Evolutionary conservation across 2,888 invertebrate genomes (phyloP).

Genomic region (Myopa tessellatipennis): DNA sequence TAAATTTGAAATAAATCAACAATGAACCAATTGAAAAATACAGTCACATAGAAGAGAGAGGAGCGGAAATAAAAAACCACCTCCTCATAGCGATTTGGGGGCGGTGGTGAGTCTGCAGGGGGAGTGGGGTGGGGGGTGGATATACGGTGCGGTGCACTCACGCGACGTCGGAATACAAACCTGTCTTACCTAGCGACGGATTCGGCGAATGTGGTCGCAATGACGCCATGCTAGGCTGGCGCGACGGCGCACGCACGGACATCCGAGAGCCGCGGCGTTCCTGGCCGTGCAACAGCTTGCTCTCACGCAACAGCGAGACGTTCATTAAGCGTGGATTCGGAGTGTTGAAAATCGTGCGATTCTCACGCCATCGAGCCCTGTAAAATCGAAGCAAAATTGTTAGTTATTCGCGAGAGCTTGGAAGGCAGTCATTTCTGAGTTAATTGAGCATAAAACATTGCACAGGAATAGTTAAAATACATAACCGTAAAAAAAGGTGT

Average conservation of each 20-base stretch:
- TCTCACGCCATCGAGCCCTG: conserved; percentile 92
- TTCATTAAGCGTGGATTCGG: conserved; percentile 95
- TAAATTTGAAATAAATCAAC: too few relatives aligned
- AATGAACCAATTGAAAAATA: too few relatives aligned
- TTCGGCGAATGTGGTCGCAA: conserved; percentile 80
- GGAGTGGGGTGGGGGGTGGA: not conserved
- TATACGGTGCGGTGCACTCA: conserved; percentile 21
- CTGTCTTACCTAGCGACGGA: conserved; percentile 69
- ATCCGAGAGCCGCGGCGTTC: conserved; percentile 84
- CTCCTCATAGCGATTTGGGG: too few relatives aligned
- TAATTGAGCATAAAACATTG: not conserved
- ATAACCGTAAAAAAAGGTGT: not conserved
- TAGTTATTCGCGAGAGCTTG: not conserved
- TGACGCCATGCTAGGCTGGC: conserved; percentile 88
- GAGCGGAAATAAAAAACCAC: too few relatives aligned
- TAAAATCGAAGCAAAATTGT: conserved; percentile 55
- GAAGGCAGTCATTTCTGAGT: not conserved
- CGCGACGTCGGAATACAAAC: conserved; percentile 63
- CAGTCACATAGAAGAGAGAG: too few relatives aligned
- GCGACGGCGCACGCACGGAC: conserved; percentile 82
- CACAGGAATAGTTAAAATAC: not conserved
- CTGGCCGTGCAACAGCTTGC: conserved; percentile 79
- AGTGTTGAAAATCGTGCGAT: conserved; percentile 92
- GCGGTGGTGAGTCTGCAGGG: too few relatives aligned
- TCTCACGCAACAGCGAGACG: conserved; percentile 84